phyloP scores from a whole-genome alignment of 2,888 invertebrate species.

The Calliopum simillimum region DNA sequence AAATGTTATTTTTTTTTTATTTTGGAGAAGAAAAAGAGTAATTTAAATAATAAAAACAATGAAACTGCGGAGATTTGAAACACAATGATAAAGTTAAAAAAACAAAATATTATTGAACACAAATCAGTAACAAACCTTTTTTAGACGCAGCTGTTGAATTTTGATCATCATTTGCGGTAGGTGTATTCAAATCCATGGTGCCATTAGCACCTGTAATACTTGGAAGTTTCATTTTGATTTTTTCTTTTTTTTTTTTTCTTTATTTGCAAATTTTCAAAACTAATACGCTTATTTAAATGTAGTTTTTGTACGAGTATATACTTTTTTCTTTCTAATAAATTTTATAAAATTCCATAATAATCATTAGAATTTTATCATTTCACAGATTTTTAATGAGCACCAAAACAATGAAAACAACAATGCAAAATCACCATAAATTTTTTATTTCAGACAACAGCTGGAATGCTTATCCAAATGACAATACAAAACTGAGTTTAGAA shows the following conservation, averaged over 20 bases:
- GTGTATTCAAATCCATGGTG: conserved; percentile 41
- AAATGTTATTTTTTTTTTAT: no score
- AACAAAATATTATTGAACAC: no score
- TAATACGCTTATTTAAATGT: neutral
- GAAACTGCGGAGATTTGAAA: no score
- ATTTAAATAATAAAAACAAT: no score
- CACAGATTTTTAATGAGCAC: conserved; percentile 14
- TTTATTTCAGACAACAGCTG: neutral
- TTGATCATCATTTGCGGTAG: conserved; percentile 30
- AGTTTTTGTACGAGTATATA: neutral
- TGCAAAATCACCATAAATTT: neutral
- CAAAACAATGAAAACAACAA: neutral
- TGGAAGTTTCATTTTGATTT: conserved; percentile 40
- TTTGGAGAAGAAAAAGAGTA: no score
- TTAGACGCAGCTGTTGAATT: conserved; percentile 13
- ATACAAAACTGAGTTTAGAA: neutral
- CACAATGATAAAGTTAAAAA: no score
- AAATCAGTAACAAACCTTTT: conserved; percentile 39
- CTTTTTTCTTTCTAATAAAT: no score
- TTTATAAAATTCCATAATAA: no score
- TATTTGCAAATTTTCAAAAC: neutral
- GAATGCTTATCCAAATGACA: neutral
- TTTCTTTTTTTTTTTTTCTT: conserved; percentile 3
- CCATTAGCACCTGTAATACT: conserved; percentile 41
- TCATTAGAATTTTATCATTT: conserved; percentile 1